phyloP scores from a whole-genome alignment of 2,888 invertebrate species.

The Trypoxylon attenuatum region DNA sequence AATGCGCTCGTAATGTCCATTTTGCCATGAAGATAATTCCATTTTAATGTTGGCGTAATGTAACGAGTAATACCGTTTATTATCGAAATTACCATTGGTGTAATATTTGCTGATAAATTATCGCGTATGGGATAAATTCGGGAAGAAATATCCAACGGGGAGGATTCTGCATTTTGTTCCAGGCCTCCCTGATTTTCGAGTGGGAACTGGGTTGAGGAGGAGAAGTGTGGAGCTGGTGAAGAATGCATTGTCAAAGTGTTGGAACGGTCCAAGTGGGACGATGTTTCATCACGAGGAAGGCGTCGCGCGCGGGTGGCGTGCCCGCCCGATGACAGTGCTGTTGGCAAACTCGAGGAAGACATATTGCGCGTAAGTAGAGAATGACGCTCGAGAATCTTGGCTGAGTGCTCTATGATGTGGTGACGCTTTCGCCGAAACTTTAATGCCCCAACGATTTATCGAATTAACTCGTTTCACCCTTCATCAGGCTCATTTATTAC shows the following conservation, averaged over 20 bases:
- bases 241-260: conserved; percentile 13
- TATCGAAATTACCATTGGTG: no score
- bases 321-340: conserved; percentile 32
- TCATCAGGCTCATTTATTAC: conserved; percentile 17
- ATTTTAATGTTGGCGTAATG: no score
- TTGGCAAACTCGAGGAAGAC: conserved; percentile 56
- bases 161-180: no score
- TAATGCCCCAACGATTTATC: conserved; percentile 63
- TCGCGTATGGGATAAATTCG: no score
- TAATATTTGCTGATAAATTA: no score
- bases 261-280: conserved; percentile 1
- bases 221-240: not conserved
- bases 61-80: no score
- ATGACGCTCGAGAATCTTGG: conserved; percentile 52
- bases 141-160: no score
- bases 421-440: conserved; percentile 58
- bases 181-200: no score
- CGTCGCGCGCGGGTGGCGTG: conserved; percentile 4
- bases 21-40: no score
- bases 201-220: not conserved
- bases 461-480: conserved; percentile 46
- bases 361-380: conserved; percentile 53
- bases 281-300: not conserved
- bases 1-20: not conserved
- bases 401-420: conserved; percentile 57